Conservation (phyloP, 2,888 invertebrate species). For the Dryadula phaetusa region DNA sequence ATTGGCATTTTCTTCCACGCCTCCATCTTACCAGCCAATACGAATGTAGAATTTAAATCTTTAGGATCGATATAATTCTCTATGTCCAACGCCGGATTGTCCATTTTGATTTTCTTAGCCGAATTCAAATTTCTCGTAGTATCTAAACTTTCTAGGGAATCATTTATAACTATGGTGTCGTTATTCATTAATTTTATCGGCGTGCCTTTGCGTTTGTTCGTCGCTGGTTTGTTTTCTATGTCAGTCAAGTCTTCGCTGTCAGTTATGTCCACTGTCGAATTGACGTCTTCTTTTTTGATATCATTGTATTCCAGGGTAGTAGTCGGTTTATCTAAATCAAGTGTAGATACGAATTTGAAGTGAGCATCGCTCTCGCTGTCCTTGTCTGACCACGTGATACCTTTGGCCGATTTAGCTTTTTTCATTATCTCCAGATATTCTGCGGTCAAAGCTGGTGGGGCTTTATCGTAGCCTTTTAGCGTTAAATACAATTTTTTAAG, state of each 20-base stretch:
- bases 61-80: slow-evolving; percentile 70
- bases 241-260: slow-evolving; percentile 72
- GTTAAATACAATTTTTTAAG: slow-evolving; percentile 84
- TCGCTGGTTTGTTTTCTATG: slow-evolving; percentile 63
- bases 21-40: slow-evolving; percentile 68
- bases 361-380: slow-evolving; percentile 59
- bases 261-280: slow-evolving; percentile 57
- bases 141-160: slow-evolving; percentile 71
- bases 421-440: slow-evolving; percentile 85
- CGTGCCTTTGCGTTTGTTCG: slow-evolving; percentile 72
- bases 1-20: slow-evolving; percentile 56
- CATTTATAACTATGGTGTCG: slow-evolving; percentile 75
- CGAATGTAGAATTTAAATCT: slow-evolving; percentile 77
- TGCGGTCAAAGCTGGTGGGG: slow-evolving; percentile 81
- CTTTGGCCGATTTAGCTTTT: slow-evolving; percentile 83
- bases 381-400: slow-evolving; percentile 85
- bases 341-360: slow-evolving; percentile 65
- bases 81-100: slow-evolving; percentile 54
- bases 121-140: slow-evolving; percentile 63
- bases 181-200: slow-evolving; percentile 70
- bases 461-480: slow-evolving; percentile 84
- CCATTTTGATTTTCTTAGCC: slow-evolving; percentile 69
- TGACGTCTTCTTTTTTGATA: slow-evolving; percentile 50
- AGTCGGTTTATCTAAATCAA: slow-evolving; percentile 65
- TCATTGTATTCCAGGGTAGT: slow-evolving; percentile 49